Base-by-base conservation (phyloP, 2,797 vertebrate genomes). In the Hypotaenidia philippensis region DNA sequence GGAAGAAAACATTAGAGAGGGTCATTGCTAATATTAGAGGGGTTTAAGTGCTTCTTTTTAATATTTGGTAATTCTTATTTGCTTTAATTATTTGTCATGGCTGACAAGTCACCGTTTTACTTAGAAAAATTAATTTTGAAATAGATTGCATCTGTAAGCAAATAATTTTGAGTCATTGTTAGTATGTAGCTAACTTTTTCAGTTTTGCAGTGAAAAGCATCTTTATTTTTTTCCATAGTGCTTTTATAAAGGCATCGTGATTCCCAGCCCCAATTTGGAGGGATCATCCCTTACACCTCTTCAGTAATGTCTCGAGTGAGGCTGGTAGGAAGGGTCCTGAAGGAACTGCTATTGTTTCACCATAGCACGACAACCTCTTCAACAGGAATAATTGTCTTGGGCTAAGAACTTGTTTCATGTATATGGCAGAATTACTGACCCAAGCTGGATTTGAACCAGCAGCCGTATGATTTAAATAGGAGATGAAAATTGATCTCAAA, bases 401-500 rank as follows among this genome's bases (percentile, higher is more conserved):
- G 52, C 77, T 71, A 85, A 91, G 82, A 91, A 74, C 77, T 70
- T 69, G 11, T 61, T 90, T 93, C 60, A 77, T 53, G 41, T 84
- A 69, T 93, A 87, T 74, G 74, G 86, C 77, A 90, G 80, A 91
- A 91, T 83, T 82, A 94, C 70, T 91, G 87, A 89, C 85, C 80
- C 53, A 77, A 87, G 56, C 68, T 95, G 94, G 71, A 89, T 92
- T 77, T 74, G 71, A 91, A 83, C 79, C 84, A 92, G 36, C 26
- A 93, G 45, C 68, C 52, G 61, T 79, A 83, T 74, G 70, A 97
- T 94, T 93, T 84, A 93, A 96, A 95, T 85, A 92, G 74, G 74
- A 89, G 70, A 93, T 44, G 64, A 94, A 91, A 89, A 91, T 34
- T 77, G 68, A 89, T 94, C 91, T 84, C 90, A 90, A 92, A 95